Conservation (phyloP, 92 coral and sea anemone genomes). For the Scolanthus callimorphus region DNA sequence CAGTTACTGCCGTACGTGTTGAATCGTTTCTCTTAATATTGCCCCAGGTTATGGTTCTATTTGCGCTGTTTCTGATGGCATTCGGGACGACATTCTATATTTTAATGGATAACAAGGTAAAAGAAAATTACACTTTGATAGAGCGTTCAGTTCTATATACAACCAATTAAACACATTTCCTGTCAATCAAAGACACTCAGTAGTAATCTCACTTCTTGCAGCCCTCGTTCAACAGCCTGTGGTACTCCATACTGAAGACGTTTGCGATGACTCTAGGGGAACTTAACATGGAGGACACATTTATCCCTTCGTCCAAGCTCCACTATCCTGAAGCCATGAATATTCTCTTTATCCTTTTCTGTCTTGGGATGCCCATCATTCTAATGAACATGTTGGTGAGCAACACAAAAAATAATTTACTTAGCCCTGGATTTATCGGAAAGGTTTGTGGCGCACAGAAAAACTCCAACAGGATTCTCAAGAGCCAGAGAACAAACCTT, state of each 20-base stretch:
- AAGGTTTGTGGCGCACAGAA: no score
- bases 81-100: constrained; percentile 81
- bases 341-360: constrained; percentile 64
- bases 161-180: no score
- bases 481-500: no score
- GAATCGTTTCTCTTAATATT: no score
- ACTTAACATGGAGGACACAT: constrained; percentile 62
- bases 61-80: constrained; percentile 73
- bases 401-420: no score
- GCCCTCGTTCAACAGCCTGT: constrained; percentile 23
- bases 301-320: constrained; percentile 50
- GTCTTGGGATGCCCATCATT: constrained; percentile 82
- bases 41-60: constrained; percentile 66
- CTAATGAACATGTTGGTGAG: constrained; percentile 93
- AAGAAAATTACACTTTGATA: neutral
- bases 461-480: no score
- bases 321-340: constrained; percentile 60
- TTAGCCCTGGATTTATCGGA: no score
- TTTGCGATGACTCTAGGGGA: constrained; percentile 93
- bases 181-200: no score
- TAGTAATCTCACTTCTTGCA: neutral
- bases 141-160: no score
- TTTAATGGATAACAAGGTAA: constrained; percentile 70
- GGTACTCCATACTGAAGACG: constrained; percentile 72
- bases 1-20: no score